phyloP scores from a whole-genome alignment of 92 coral and sea anemone genomes.

The Heliopora coerulea region DNA sequence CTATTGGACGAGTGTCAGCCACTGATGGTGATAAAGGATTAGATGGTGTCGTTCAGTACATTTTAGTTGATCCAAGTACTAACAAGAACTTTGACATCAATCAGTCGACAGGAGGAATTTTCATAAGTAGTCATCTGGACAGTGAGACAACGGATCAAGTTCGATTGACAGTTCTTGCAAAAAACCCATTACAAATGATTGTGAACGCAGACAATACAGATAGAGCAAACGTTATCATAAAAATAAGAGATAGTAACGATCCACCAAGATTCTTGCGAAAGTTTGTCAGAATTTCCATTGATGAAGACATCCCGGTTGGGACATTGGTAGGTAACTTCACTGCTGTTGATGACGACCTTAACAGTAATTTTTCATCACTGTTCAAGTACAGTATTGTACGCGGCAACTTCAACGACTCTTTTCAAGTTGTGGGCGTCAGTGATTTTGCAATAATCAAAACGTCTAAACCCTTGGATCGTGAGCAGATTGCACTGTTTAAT shows the following conservation, averaged over 20 bases:
- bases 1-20: slow-evolving; percentile 80
- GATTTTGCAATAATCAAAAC: slow-evolving; percentile 64
- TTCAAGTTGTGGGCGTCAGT: slow-evolving; percentile 48
- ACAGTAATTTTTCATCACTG: slow-evolving; percentile 20
- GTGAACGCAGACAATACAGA: slow-evolving; percentile 74
- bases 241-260: slow-evolving; percentile 90
- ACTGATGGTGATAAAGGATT: slow-evolving; percentile 81
- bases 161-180: slow-evolving; percentile 72
- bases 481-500: slow-evolving; percentile 57
- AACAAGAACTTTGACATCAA: slow-evolving; percentile 74
- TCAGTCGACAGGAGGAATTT: slow-evolving; percentile 67
- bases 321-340: slow-evolving; percentile 71
- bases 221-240: slow-evolving; percentile 66
- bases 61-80: slow-evolving; percentile 64
- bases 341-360: slow-evolving; percentile 91
- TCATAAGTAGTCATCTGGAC: slow-evolving; percentile 76
- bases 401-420: slow-evolving; percentile 65
- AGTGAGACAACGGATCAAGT: slow-evolving; percentile 68
- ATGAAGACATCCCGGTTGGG: slow-evolving; percentile 62
- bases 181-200: slow-evolving; percentile 71
- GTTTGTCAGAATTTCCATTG: slow-evolving; percentile 53
- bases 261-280: slow-evolving; percentile 77
- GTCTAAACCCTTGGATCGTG: slow-evolving; percentile 74
- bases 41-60: slow-evolving; percentile 78
- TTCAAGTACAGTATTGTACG: slow-evolving; percentile 63